Base-by-base conservation (phyloP, 2,797 vertebrate species). In the Capromys pilorides region DNA sequence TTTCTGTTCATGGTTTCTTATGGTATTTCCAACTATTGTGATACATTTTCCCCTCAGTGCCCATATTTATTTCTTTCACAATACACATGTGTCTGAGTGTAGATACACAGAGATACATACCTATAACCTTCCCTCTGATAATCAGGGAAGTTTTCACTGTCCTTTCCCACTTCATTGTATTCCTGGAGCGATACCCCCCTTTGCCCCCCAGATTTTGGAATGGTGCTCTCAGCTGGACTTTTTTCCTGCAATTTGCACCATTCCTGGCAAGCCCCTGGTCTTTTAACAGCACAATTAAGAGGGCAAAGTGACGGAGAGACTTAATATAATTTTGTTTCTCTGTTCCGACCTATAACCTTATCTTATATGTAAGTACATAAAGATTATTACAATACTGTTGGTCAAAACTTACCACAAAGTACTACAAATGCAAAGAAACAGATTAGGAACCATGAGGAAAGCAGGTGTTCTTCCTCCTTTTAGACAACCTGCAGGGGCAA, bases 1-100 rank as follows among this genome's bases (percentile, higher is more conserved):
- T 71, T 71, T 94, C 51, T 81, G 69, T 36, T 91, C 51, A 59
- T 64, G 28, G 96, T 81, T 95, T 96, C 59, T 77, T 91, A 59
- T 6, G 57, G 36, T 28, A 92, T 45, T 91, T 93, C 45, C 82
- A 82, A 95, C 33, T 62, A 84, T 22, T 61, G 14, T 66, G 59
- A 62, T 45, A 39, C 71, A 81, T 83, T 78, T 78, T 61, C 12
- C n/a, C 33, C 36, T 81, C 10, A 0, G 81, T 94, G 95, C 39
- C 69, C 91, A 3, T 54, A 2, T 59, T 49, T 94, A 95, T 14
- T 92, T 91, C 64, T 95, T 94, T 95, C 33, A 73, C 67, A 96
- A 90, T 61, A 45, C 18, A 24, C 0, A 69, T 61, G 16, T 61
- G 45, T 49, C 16, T 79, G 14, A 82, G 18, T 14, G 31, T n/a